Evolutionary conservation across 1,140 invertebrate species (phyloP), one percentile per base, ranked within the genome.

Genomic region (Thalassaphorura encarpata): DNA sequence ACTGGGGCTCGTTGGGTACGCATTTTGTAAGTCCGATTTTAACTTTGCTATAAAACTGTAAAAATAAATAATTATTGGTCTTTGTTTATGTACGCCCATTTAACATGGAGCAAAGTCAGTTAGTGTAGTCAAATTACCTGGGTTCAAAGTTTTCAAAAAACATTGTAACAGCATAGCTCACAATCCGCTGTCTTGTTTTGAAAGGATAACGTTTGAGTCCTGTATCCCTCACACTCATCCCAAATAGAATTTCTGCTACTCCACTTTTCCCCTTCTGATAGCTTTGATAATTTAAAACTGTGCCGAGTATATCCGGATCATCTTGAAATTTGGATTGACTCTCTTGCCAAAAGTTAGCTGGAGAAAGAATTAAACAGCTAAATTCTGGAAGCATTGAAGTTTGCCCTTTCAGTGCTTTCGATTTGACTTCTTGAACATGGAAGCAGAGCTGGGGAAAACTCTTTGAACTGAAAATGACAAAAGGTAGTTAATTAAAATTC

Each of bases 331-430:
- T 60, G 16, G 26, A 26, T 24, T 49, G 52, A 70, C 89, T 87
- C 68, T 86, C 82, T 56, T 85, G 80, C 93, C 93, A 97, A 26
- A 97, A 76, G 73, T 93, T 94, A 0, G 89, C 89, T 0, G 94
- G 93, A 2, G 92, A 96, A 0, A 97, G 70, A n/a, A 92, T 72
- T 0, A 97, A 75, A 70, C 94, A 97, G 69, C 82, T 86, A 69
- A 91, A 95, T 69, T 95, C 84, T 0, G 93, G 92, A 26, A 94
- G 73, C 55, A 87, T 74, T 11, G 77, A 70, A 31, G 71, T 69
- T 66, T 73, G 79, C 66, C 67, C 68, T 69, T 72, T 78, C 72
- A 63, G 72, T 68, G 67, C 73, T 55, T 73, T 74, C 54, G 78
- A 77, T 63, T 84, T 83, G 1, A 87, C 78, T 55, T 80, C 79